These are phyloP conservation scores for Pachydiplax longipennis DNA, from an alignment of 2,888 invertebrate genomes.

Conservation along the genomic window DNA sequence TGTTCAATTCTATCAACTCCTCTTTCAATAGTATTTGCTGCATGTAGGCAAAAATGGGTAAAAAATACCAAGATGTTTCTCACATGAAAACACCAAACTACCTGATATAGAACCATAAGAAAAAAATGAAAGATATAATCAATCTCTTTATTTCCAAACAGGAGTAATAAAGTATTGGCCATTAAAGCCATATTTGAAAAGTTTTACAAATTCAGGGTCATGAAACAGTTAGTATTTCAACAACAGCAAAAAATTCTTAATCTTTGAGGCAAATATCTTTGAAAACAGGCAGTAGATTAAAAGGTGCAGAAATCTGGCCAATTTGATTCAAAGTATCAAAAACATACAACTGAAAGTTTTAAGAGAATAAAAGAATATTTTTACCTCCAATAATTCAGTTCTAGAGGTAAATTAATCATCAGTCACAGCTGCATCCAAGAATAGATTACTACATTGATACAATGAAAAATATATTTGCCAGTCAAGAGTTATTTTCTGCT, in stretches of 20 bases:
- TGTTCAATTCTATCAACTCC: too few relatives aligned
- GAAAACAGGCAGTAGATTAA: background rate
- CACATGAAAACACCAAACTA: background rate
- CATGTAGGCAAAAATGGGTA: background rate
- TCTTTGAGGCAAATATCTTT: background rate
- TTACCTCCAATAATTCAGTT: background rate
- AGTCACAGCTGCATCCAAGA: background rate
- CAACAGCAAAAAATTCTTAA: too few relatives aligned
- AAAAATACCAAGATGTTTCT: background rate
- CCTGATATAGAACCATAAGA: background rate
- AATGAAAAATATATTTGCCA: constrained; percentile 22
- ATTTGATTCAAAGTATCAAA: background rate
- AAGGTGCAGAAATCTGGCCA: background rate
- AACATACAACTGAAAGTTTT: background rate
- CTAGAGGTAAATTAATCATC: background rate
- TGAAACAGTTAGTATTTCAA: too few relatives aligned
- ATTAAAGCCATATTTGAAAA: background rate
- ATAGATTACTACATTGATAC: constrained; percentile 32
- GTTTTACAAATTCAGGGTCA: background rate
- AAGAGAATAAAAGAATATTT: background rate
- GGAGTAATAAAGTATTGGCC: background rate
- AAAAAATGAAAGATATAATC: background rate
- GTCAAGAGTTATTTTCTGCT: background rate
- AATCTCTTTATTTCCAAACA: background rate
- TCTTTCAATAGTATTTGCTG: too few relatives aligned